Conservation (phyloP, 2,797 vertebrate species). For the Melanotaenia pygmaea region DNA sequence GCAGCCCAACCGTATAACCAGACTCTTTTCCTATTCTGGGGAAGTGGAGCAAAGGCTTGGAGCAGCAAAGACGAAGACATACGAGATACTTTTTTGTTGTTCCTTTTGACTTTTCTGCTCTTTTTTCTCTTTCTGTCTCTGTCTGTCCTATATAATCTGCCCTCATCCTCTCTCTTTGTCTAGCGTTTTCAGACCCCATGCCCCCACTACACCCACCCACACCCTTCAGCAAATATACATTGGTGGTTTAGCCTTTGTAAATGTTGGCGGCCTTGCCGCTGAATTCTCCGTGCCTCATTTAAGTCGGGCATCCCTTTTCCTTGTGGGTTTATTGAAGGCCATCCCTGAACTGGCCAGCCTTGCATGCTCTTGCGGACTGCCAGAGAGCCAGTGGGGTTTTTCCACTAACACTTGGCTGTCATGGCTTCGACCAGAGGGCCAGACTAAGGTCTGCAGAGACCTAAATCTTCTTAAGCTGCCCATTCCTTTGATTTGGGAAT, state of each 20-base stretch:
- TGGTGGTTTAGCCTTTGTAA: conserved; percentile 67
- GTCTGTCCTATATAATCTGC: conserved; percentile 47
- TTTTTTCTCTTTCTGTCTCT: conserved; percentile 17
- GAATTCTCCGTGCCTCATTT: conserved; percentile 70
- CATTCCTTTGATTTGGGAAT: conserved; percentile 56
- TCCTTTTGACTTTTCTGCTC: conserved; percentile 14
- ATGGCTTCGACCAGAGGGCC: conserved; percentile 57
- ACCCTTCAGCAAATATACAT: conserved; percentile 77
- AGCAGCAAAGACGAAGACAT: conserved; percentile 56
- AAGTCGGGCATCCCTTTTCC: conserved; percentile 71
- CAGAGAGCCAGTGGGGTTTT: conserved; percentile 69
- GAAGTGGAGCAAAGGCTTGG: conserved; percentile 67
- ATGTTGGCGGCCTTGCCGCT: conserved; percentile 70
- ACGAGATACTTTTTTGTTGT: conserved; percentile 32
- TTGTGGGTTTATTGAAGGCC: conserved; percentile 72
- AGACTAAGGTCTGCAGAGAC: conserved; percentile 52
- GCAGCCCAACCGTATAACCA: conserved; percentile 81
- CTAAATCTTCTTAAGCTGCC: conserved; percentile 59
- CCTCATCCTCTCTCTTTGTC: conserved; percentile 63
- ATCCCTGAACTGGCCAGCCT: conserved; percentile 59
- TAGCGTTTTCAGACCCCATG: conserved; percentile 49
- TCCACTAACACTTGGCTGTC: conserved; percentile 72
- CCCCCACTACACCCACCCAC: conserved; percentile 29
- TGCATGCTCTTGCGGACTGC: conserved; percentile 53
- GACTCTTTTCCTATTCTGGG: conserved; percentile 76